Evolutionary conservation across 2,797 vertebrate species (phyloP).

Genomic region (Karalla daura): DNA sequence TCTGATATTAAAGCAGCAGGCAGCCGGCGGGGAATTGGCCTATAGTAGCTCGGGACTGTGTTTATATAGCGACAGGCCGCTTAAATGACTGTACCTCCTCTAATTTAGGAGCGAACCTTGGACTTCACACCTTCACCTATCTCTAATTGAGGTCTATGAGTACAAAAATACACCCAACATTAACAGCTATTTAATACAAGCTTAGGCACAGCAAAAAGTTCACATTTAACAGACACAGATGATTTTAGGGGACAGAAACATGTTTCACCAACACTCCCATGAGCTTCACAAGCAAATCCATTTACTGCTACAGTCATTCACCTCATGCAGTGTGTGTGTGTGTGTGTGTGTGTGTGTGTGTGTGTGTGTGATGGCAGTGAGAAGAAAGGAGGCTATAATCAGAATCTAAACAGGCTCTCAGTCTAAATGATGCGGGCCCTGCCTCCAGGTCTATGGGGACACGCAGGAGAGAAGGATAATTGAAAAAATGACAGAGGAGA

Average conservation of each 20-base stretch:
- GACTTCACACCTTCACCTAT: slow-evolving; percentile 50
- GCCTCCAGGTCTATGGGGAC: slow-evolving; percentile 76
- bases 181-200: neutral
- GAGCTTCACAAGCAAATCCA: slow-evolving; percentile 42
- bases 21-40: slow-evolving; percentile 34
- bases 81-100: slow-evolving; percentile 41
- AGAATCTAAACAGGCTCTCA: slow-evolving; percentile 85
- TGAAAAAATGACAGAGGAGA: slow-evolving; percentile 86
- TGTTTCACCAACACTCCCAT: slow-evolving; percentile 15
- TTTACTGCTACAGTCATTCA: slow-evolving; percentile 58
- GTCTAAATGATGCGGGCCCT: slow-evolving; percentile 82
- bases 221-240: slow-evolving; percentile 44
- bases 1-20: slow-evolving; percentile 66
- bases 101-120: slow-evolving; percentile 34
- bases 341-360: slow-evolving; percentile 14
- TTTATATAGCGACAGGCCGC: slow-evolving; percentile 34
- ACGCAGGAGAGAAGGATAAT: slow-evolving; percentile 80
- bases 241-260: slow-evolving; percentile 44
- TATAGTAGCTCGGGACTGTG: slow-evolving; percentile 18
- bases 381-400: slow-evolving; percentile 80
- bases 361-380: slow-evolving; percentile 29
- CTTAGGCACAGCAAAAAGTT: neutral
- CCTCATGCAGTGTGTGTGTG: slow-evolving; percentile 38
- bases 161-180: neutral
- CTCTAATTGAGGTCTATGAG: slow-evolving; percentile 9